A percentile compares a stretch with the other conserved stretches of the same genome.
These are phyloP conservation scores for Enteromius paludinosus DNA, from an alignment of 2,797 vertebrate species.

Conservation along the genomic window DNA sequence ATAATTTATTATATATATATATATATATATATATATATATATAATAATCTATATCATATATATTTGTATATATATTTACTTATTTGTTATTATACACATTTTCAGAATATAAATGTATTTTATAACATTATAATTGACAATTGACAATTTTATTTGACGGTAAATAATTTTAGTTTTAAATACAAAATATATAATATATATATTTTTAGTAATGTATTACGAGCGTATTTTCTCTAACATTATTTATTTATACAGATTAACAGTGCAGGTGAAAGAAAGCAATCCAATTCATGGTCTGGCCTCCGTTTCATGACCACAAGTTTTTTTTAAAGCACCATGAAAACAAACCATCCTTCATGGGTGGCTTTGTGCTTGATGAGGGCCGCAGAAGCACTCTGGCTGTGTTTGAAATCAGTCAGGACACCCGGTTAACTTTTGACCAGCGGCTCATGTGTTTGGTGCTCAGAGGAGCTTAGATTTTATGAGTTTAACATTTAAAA, in stretches of 20 bases:
- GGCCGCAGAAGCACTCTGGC: conserved; percentile 47
- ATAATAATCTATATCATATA: too few species aligned
- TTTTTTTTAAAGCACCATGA: conserved; percentile 38
- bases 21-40: too few species aligned
- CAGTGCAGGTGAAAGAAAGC: neutral
- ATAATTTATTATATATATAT: too few species aligned
- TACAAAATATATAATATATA: too few species aligned
- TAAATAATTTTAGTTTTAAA: too few species aligned
- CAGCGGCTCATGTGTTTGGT: conserved; percentile 23
- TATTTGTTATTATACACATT: neutral
- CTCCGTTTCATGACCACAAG: conserved; percentile 15
- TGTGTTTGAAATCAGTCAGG: conserved; percentile 16
- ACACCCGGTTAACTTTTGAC: conserved; percentile 8
- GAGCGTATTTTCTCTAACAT: neutral
- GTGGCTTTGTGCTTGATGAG: conserved; percentile 64
- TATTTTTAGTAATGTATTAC: neutral
- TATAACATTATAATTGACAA: neutral
- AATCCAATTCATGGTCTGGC: conserved; percentile 14
- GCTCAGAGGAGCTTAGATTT: conserved; percentile 55
- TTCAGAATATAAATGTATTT: neutral
- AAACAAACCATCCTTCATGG: conserved; percentile 60
- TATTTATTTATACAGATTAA: neutral
- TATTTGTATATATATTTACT: too few species aligned
- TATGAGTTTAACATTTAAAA: conserved; percentile 35
- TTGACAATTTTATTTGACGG: too few species aligned